Evolutionary conservation across 2,888 invertebrate genomes (phyloP), one percentile per base, ranked within the genome.

Genomic region (Synergus japonicus): DNA sequence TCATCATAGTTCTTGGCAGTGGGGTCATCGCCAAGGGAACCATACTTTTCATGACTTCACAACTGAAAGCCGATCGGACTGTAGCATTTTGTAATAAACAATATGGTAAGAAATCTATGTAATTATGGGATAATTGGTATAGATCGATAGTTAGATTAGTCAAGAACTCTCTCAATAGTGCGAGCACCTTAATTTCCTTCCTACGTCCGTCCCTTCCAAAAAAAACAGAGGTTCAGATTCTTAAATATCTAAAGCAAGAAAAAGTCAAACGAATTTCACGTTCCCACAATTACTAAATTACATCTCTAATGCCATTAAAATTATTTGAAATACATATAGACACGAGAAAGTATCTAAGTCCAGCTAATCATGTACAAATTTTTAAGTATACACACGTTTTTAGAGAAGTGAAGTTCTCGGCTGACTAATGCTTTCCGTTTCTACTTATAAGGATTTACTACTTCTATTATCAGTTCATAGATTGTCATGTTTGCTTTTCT

Each of bases 1-100:
- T 98, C 92, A 91, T 96, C 69, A 95, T 97, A 88, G 97, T 98
- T 83, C 94, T 98, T 87, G 95, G 94, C 2, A 96, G 96, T 78
- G 97, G 97, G 64, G 97, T 98, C 81, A 93, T 97, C 89, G 96
- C 97, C 87, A 98, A 98, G 93, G 97, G 97, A 86, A 96, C 96
- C 81, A 94, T 98, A 82, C 94, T 98, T 84, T 97, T 98, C 92
- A 98, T 98, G 97, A 97, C 97, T 78, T 97, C 98, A 86, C 97
- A 98, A 93, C 93, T 98, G 83, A 95, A 95, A 90, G 94, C 95
- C 87, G 96, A 96, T 91, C 95, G 96, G 91, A 94, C 94, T 85
- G 94, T 97, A 88, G 94, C 95, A 79, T 97, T 96, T 93, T 98
- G 97, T 93, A 97, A 97, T 94, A 96, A 94, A 91, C 96, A 96